These are phyloP conservation scores for Chitala chitala DNA, from an alignment of 2,113 vertebrate species.

Conservation along the genomic window DNA sequence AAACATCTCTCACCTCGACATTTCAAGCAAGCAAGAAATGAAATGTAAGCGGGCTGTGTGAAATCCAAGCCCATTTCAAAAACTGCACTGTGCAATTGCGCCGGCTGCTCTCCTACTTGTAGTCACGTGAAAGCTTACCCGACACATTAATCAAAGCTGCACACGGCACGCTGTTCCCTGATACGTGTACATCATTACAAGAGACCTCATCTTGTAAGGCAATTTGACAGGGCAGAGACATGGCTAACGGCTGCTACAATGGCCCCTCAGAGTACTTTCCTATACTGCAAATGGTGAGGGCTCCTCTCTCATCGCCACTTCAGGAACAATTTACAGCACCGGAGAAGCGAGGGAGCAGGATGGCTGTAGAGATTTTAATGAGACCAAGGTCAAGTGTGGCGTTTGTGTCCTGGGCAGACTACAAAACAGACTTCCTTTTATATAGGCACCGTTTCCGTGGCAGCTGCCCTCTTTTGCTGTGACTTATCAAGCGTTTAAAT, in stretches of 20 bases:
- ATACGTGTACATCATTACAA: too few species aligned
- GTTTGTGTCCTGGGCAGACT: neutral
- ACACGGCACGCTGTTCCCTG: too few species aligned
- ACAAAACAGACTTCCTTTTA: neutral
- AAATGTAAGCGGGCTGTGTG: too few species aligned
- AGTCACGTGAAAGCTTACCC: too few species aligned
- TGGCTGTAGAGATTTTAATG: neutral
- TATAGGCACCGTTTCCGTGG: neutral
- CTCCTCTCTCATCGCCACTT: neutral
- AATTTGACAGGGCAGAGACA: neutral
- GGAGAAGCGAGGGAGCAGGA: neutral
- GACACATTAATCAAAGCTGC: too few species aligned
- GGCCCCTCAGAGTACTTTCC: too few species aligned
- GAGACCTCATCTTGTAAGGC: too few species aligned
- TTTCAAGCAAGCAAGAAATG: too few species aligned
- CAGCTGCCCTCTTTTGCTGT: neutral
- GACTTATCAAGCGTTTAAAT: neutral
- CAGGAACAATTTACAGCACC: neutral
- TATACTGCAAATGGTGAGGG: neutral
- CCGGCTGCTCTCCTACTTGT: too few species aligned
- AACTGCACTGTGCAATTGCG: too few species aligned
- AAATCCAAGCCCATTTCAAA: too few species aligned
- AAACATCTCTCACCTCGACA: too few species aligned
- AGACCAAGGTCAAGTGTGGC: neutral
- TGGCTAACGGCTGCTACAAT: neutral